phyloP scores from a whole-genome alignment of 2,113 vertebrate species.

The Daphoenositta chrysoptera region DNA sequence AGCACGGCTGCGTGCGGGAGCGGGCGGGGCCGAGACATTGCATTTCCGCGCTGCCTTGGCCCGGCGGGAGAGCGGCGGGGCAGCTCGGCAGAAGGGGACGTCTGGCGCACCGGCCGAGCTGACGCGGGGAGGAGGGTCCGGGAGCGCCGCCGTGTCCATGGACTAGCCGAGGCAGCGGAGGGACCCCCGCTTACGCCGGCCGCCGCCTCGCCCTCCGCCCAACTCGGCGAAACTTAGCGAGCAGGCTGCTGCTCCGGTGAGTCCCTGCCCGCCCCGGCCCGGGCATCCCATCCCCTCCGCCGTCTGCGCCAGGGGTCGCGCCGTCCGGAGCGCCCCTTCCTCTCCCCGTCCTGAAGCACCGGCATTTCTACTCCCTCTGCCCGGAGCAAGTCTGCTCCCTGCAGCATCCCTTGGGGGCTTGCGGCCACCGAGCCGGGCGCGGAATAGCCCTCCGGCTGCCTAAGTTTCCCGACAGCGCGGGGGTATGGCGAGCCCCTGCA shows the following conservation, averaged over 20 bases:
- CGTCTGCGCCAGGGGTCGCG: no score
- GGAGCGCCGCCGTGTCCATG: background rate
- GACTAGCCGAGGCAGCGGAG: background rate
- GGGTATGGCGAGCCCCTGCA: background rate
- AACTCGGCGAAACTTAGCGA: background rate
- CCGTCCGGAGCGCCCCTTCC: no score
- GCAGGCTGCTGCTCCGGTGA: conserved; percentile 30
- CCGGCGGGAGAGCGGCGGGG: background rate
- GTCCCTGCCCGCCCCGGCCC: background rate
- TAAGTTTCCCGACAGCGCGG: background rate
- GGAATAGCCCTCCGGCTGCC: background rate
- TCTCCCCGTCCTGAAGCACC: fast-evolving
- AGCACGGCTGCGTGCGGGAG: background rate
- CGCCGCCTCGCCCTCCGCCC: background rate
- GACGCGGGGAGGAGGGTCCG: background rate
- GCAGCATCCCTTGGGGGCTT: background rate
- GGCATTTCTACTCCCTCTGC: fast-evolving
- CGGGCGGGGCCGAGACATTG: background rate
- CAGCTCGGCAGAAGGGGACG: background rate
- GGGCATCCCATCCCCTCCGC: background rate
- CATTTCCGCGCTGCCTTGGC: background rate
- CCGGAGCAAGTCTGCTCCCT: no score
- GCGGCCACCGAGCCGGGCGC: background rate
- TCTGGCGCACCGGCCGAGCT: background rate
- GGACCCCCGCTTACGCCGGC: background rate